These are phyloP conservation scores for Zeus faber DNA, from an alignment of 2,113 vertebrate genomes.

Conservation along the genomic window DNA sequence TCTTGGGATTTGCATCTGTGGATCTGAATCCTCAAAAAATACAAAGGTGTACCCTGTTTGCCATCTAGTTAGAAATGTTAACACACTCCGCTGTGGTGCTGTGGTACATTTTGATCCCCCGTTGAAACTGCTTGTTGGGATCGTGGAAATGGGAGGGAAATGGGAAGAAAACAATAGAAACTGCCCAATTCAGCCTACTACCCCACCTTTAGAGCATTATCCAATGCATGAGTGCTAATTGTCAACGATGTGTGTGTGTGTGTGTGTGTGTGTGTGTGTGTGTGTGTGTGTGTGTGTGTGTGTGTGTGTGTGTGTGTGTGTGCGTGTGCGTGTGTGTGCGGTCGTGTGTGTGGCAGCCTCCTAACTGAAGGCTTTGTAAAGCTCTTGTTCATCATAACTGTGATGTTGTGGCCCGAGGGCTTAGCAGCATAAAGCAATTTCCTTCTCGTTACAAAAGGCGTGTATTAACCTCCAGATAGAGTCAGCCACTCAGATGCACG, in stretches of 20 bases:
- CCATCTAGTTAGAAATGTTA: no score
- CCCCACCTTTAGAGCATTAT: no score
- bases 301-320: slow-evolving; percentile 12
- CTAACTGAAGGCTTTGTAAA: slow-evolving; percentile 61
- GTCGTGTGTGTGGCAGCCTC: slow-evolving; percentile 35
- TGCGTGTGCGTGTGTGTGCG: slow-evolving; percentile 9
- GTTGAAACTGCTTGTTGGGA: no score
- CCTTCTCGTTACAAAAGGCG: slow-evolving; percentile 57
- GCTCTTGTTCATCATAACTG: slow-evolving; percentile 66
- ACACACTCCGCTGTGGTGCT: no score
- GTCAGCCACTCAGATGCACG: slow-evolving; percentile 44
- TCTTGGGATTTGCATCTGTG: no score
- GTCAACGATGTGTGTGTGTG: slow-evolving; percentile 23
- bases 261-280: slow-evolving; percentile 7
- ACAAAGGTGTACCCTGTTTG: no score
- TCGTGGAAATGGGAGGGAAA: no score
- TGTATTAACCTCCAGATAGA: slow-evolving; percentile 64
- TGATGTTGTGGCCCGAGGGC: slow-evolving; percentile 62
- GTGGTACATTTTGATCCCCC: no score
- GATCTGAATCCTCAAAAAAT: no score
- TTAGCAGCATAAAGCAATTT: slow-evolving; percentile 64
- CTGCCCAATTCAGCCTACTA: no score
- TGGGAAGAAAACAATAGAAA: no score
- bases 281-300: neutral
- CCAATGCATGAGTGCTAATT: no score